These are phyloP conservation scores for Mandrillus leucophaeus DNA, from an alignment of 2,113 vertebrate species.

Conservation along the genomic window DNA sequence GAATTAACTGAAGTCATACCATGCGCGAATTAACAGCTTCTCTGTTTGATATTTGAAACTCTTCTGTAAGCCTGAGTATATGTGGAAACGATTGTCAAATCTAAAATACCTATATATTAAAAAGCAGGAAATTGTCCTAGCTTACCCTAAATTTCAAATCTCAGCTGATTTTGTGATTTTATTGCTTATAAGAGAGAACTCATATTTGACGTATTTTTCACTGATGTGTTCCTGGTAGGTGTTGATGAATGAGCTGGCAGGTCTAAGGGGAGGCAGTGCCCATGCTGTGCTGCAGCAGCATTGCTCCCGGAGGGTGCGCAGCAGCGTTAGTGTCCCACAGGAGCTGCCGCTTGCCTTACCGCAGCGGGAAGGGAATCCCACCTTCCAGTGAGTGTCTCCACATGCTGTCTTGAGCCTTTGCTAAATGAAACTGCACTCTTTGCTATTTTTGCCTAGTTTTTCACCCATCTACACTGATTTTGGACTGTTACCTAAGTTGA, in stretches of 20 bases:
- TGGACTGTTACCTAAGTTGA: conserved; percentile 46
- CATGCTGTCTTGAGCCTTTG: background rate
- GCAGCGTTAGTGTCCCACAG: background rate
- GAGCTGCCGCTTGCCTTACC: background rate
- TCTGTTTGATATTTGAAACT: conserved; percentile 67
- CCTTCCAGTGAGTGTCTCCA: background rate
- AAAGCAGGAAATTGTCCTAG: conserved; percentile 67
- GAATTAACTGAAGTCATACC: conserved; percentile 26
- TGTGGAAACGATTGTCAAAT: conserved; percentile 35
- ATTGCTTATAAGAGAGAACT: conserved; percentile 56
- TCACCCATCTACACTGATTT: conserved; percentile 1
- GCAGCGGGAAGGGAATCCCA: background rate
- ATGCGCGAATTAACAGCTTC: conserved; percentile 65
- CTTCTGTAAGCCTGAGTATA: conserved; percentile 59
- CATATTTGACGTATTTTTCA: conserved; percentile 8
- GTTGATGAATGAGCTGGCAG: background rate
- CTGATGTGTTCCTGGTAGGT: background rate
- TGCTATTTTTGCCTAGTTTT: conserved; percentile 44
- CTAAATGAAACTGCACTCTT: conserved; percentile 24
- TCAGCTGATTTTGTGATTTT: conserved; percentile 60
- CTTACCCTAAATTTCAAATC: conserved; percentile 44
- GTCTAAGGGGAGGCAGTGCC: background rate
- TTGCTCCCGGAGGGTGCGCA: background rate
- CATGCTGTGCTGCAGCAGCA: background rate
- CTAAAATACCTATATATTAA: conserved; percentile 59